Evolutionary conservation across 2,113 vertebrate genomes (phyloP), one percentile per base, ranked within the genome.

Genomic region (Triplophysa siluroides): DNA sequence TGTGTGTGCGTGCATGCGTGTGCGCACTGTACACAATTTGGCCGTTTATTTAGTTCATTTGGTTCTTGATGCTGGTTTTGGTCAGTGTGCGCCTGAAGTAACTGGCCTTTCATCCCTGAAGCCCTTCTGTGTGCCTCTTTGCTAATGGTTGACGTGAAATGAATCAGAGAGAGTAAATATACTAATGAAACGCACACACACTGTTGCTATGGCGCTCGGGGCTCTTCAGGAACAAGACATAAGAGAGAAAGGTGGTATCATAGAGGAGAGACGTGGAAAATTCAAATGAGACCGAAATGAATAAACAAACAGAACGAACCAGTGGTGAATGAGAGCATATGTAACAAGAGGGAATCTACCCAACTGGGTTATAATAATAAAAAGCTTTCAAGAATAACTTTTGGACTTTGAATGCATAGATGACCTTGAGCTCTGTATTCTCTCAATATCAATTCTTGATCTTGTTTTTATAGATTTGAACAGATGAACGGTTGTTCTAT

Each of bases 31-130:
- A 6, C 43, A 58, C n/a, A n/a, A 14, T 54, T 54, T 18, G 16
- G 50, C 4, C 5, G 50, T 50, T 50, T 50, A 16, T 50, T 50
- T 50, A 50, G 33, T 12, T 73, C 70, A 58, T 73, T 73, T 54
- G 16, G 70, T 73, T n/a, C 38, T 74, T 61, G 43, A 61, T 74
- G 56, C 52, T 61, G 21, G 41, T 45, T 75, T 75, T 11, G 58
- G 38, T 62, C 58, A 26, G 72, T 75, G 33, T 75, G 56, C 41
- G 41, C 41, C 72, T 75, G 56, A 75, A 63, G 72, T 75, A 75
- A 62, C 72, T 75, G 58, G n/a, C 72, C 72, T 75, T 75, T 62
- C 26, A 63, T 75, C 56, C 72, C 58, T 63, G 58, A 41, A 75
- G 72, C 26, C 58, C 72, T 47, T 75, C 38, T 75, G 13, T 38